phyloP scores from a whole-genome alignment of 2,797 vertebrate genomes.

The Hypotaenidia philippensis region DNA sequence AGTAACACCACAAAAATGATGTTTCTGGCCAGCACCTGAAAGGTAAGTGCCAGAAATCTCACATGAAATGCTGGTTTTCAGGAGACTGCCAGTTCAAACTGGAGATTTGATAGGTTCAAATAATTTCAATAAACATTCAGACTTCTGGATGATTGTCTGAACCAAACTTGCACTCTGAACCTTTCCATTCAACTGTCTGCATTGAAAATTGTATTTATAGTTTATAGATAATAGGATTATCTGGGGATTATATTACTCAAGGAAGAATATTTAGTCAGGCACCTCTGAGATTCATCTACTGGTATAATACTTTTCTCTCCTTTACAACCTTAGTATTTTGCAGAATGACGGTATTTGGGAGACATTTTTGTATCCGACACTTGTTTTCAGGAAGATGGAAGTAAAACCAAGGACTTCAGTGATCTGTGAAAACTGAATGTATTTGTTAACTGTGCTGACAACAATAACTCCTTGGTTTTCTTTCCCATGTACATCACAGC shows the following conservation, averaged over 20 bases:
- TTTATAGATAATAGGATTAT: not conserved
- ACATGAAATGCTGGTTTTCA: constrained; percentile 56
- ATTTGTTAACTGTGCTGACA: not conserved
- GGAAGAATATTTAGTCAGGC: not conserved
- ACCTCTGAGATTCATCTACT: not conserved
- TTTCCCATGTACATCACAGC: not conserved
- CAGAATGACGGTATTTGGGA: not conserved
- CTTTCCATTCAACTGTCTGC: not conserved
- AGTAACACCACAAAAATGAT: constrained; percentile 59
- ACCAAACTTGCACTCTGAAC: constrained; percentile 26
- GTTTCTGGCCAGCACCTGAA: constrained; percentile 58
- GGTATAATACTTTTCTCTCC: not conserved
- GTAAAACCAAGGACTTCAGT: not conserved
- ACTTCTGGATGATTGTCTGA: constrained; percentile 43
- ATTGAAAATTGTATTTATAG: not conserved
- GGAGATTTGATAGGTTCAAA: constrained; percentile 41
- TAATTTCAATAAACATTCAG: constrained; percentile 39
- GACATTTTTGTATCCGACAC: not conserved
- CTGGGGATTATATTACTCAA: not conserved
- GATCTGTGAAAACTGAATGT: not conserved
- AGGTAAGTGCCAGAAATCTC: constrained; percentile 51
- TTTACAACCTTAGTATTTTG: not conserved
- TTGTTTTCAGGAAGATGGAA: not conserved
- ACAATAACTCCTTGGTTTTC: not conserved
- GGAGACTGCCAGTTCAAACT: constrained; percentile 38